A percentile compares a stretch with the other conserved stretches of the same genome.
These are phyloP conservation scores for Notarius lentiginosus DNA, from an alignment of 2,113 vertebrate genomes.

Conservation along the genomic window DNA sequence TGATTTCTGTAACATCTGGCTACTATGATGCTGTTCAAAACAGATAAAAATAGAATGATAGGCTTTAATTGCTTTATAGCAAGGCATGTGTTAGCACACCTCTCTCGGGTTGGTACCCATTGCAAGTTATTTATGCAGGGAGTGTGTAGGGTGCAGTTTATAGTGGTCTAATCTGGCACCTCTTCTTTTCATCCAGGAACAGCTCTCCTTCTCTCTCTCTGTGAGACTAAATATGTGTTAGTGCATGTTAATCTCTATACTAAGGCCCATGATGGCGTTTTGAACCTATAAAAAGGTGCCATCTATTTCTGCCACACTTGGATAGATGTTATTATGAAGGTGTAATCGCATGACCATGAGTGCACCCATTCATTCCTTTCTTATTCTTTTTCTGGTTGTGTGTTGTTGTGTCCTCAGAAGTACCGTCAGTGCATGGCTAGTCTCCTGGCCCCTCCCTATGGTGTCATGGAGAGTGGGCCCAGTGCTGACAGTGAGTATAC, in stretches of 20 bases:
- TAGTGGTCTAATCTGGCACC: not conserved
- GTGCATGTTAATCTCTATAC: not conserved
- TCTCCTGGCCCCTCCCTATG: slow-evolving; percentile 92
- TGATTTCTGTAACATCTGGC: not conserved
- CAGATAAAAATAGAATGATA: not conserved
- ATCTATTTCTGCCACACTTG: slow-evolving; percentile 4
- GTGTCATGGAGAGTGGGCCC: slow-evolving; percentile 91
- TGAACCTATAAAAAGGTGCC: not conserved
- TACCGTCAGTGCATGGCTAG: slow-evolving; percentile 94
- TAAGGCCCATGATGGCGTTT: not conserved
- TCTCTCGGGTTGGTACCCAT: not conserved
- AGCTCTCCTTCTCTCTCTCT: no score
- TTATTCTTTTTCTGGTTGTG: not conserved
- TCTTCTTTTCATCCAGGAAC: not conserved
- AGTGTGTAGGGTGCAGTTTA: not conserved
- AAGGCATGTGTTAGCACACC: not conserved
- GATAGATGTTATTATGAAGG: not conserved
- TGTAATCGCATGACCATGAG: not conserved
- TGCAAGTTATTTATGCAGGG: not conserved
- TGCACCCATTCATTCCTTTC: not conserved
- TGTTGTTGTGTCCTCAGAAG: slow-evolving; percentile 77
- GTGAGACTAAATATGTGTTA: not conserved
- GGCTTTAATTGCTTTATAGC: not conserved
- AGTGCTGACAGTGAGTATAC: slow-evolving; percentile 88
- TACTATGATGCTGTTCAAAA: not conserved